Conservation (phyloP, 1,140 invertebrate genomes). For the Leptinotarsa defecta region DNA sequence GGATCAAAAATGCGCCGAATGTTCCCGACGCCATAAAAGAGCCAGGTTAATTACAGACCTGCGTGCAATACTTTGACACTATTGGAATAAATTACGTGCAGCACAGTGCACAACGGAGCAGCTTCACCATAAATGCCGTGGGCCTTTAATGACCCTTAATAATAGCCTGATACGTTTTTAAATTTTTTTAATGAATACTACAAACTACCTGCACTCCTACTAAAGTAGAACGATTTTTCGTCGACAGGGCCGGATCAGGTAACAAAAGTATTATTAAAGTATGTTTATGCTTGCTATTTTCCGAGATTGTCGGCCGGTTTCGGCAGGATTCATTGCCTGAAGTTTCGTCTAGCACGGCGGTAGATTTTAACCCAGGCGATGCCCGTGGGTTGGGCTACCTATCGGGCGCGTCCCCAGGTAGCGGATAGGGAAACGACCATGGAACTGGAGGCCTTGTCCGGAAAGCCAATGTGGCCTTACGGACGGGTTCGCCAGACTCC, state of each 20-base stretch:
- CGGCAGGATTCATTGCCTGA: no score
- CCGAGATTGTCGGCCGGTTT: no score
- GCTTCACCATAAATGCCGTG: neutral
- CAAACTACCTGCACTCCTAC: conserved; percentile 7
- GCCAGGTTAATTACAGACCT: neutral
- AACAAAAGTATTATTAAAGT: no score
- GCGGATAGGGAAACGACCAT: no score
- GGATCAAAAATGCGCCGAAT: neutral
- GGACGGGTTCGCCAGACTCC: no score
- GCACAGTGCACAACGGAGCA: neutral
- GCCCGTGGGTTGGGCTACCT: no score
- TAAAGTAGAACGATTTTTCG: neutral
- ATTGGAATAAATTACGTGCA: conserved; percentile 6
- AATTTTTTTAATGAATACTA: neutral
- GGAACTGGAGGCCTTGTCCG: no score
- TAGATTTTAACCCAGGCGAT: no score
- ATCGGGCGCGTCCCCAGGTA: no score
- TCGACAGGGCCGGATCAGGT: neutral
- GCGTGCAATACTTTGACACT: neutral
- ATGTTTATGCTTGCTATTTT: no score
- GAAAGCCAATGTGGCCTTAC: no score
- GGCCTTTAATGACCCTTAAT: conserved; percentile 2
- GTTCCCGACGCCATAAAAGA: neutral
- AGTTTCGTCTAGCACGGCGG: no score
- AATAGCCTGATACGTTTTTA: neutral